Evolutionary conservation across 2,888 invertebrate species (phyloP).

Genomic region (Sesamia inferens): DNA sequence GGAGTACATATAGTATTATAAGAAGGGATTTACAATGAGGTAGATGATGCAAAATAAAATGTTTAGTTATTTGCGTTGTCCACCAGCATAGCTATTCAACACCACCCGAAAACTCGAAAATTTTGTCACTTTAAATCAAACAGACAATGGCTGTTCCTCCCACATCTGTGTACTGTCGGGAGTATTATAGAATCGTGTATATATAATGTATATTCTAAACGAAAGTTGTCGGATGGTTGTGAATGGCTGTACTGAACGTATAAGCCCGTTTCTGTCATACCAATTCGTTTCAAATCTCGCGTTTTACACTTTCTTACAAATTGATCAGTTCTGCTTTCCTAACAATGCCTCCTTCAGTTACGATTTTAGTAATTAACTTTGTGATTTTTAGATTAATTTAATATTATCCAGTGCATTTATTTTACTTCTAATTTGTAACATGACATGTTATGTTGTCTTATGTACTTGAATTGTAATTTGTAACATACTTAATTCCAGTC

Average conservation of each 20-base stretch:
- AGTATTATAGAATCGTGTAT: too few relatives aligned
- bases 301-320: neutral
- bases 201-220: too few relatives aligned
- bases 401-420: constrained; percentile 74
- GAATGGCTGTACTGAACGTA: too few relatives aligned
- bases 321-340: neutral
- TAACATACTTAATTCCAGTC: constrained; percentile 43
- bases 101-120: too few relatives aligned
- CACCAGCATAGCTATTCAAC: too few relatives aligned
- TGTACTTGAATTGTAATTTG: constrained; percentile 37
- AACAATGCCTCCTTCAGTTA: constrained; percentile 51
- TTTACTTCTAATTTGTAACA: constrained; percentile 60
- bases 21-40: neutral
- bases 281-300: neutral
- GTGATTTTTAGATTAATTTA: constrained; percentile 59
- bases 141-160: too few relatives aligned
- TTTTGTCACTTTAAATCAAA: too few relatives aligned
- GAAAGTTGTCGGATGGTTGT: too few relatives aligned
- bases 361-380: constrained; percentile 26
- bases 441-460: constrained; percentile 20
- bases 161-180: too few relatives aligned
- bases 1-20: constrained; percentile 12
- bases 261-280: neutral
- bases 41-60: too few relatives aligned
- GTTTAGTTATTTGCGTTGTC: too few relatives aligned